These are phyloP conservation scores for Troides helena DNA, from an alignment of 2,888 invertebrate species.

Conservation along the genomic window DNA sequence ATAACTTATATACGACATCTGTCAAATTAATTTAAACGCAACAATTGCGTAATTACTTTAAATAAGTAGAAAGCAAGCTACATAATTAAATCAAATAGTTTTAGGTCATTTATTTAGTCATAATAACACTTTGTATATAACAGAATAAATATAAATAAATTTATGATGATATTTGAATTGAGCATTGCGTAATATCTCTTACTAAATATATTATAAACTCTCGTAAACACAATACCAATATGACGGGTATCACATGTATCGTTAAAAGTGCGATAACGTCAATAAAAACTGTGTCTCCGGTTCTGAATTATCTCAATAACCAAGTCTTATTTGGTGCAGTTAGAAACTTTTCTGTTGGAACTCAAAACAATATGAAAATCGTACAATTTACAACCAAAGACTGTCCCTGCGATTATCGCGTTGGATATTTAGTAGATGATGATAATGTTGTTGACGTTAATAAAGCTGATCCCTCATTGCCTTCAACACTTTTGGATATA, in stretches of 20 bases:
- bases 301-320: conserved; percentile 39
- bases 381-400: conserved; percentile 83
- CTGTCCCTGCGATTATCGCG: conserved; percentile 80
- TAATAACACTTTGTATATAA: background rate
- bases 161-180: background rate
- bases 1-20: too few species aligned
- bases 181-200: background rate
- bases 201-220: background rate
- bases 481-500: conserved; percentile 67
- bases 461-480: conserved; percentile 71
- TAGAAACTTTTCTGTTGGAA: conserved; percentile 50
- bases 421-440: conserved; percentile 84
- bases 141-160: background rate
- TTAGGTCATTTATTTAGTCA: too few species aligned
- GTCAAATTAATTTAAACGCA: too few species aligned
- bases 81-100: too few species aligned
- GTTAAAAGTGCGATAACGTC: conserved; percentile 45
- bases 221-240: conserved; percentile 32
- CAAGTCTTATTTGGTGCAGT: conserved; percentile 21
- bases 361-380: conserved; percentile 81
- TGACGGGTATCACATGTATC: conserved; percentile 45
- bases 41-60: too few species aligned
- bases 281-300: conserved; percentile 45
- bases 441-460: conserved; percentile 85
- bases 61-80: too few species aligned